Base-by-base conservation (phyloP, 2,797 vertebrate species). In the Remorina albescens region DNA sequence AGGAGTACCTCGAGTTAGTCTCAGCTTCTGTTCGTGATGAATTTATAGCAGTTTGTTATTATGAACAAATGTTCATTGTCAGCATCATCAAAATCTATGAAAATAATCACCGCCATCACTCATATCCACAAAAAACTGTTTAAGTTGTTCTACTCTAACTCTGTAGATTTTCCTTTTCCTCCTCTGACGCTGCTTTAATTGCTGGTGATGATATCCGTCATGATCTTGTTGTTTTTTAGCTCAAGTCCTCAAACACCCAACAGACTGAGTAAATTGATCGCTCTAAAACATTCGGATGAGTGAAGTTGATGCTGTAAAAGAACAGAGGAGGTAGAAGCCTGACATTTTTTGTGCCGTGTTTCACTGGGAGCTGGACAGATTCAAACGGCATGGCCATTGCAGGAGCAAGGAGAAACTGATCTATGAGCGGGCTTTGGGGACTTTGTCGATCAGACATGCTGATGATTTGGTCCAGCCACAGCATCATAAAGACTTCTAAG, bases 181-280 rank as follows among this genome's bases (percentile, higher is more conserved):
- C 30, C 23, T 21, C 3, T 50, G 39, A 47, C 13, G 47, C 6
- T 58, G 39, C 23, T 50, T 26, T 55, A 39, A 51, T 36, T 68
- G 19, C 6, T 34, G 13, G 2, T 28, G 39, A 11, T 19, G 41
- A 56, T 5, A 59, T 41, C 9, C 12, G 49, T 41, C 13, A 18
- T 16, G 26, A 42, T 39, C 57, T 37, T 18, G 10, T 37, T 16
- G 55, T 28, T 36, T n/a, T 49, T 34, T 26, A 30, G 47, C 25
- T 36, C 36, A 23, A 55, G 41, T 25, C 62, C 55, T 67, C 11
- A 25, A 50, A 70, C 41, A 44, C 70, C 19, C 62, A n/a, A 23
- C 54, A 30, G 39, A n/a, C 1, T 51, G 28, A 13, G 44, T 42
- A 41, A 74, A 54, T 2, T n/a, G 34, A 59, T 60, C 2, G 5